These are phyloP conservation scores for Microtus ochrogaster DNA, from an alignment of 2,113 vertebrate species.

Conservation along the genomic window DNA sequence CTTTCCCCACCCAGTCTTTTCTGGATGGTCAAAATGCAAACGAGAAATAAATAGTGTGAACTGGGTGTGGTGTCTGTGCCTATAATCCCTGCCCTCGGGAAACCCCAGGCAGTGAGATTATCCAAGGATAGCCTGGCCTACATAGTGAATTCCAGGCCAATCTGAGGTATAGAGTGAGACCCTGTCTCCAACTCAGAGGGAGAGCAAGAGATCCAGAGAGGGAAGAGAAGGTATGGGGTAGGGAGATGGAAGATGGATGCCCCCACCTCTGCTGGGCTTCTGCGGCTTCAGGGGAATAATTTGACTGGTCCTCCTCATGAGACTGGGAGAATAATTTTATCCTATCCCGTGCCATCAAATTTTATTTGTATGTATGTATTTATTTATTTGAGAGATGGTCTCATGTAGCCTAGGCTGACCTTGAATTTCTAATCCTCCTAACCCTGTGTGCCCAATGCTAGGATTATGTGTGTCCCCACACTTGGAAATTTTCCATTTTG, in stretches of 20 bases:
- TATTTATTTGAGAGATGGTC: neutral
- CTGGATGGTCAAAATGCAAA: conserved; percentile 34
- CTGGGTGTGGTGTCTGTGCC: neutral
- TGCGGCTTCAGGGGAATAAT: neutral
- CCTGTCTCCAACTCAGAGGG: neutral
- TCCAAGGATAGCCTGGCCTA: neutral
- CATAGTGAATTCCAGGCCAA: neutral
- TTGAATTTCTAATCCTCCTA: neutral
- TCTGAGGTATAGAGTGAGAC: neutral
- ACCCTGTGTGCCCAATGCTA: neutral
- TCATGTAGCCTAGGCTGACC: neutral
- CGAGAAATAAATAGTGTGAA: neutral
- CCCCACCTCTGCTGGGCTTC: neutral
- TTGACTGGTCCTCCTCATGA: neutral
- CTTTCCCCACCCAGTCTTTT: neutral
- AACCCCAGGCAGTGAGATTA: neutral
- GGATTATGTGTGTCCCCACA: too few species aligned
- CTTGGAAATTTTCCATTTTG: neutral
- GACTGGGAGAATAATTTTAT: neutral
- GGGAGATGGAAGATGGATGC: neutral
- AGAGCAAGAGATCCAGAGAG: neutral
- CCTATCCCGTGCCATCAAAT: neutral
- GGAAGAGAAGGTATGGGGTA: neutral
- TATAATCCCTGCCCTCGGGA: neutral
- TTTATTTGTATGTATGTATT: neutral